phyloP scores from a whole-genome alignment of 1,140 invertebrate species.

The Chionoecetes opilio region DNA sequence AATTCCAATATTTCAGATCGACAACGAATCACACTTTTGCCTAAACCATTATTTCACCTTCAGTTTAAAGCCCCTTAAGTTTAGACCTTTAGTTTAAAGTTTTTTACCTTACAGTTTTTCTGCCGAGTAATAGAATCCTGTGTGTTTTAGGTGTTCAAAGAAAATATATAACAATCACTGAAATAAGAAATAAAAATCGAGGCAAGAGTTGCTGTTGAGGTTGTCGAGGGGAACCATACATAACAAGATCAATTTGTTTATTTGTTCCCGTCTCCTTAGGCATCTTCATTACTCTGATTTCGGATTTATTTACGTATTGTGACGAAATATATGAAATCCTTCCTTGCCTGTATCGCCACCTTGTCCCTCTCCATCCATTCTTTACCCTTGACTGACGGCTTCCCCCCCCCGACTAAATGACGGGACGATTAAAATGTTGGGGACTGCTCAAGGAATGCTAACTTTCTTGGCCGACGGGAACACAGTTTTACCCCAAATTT shows the following conservation, averaged over 20 bases:
- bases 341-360: not conserved
- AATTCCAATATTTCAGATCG: not conserved
- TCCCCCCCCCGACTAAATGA: not conserved
- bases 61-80: not conserved
- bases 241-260: constrained; percentile 55
- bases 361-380: not conserved
- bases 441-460: too few species aligned
- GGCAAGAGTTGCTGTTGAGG: not conserved
- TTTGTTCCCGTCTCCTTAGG: constrained; percentile 7
- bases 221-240: not conserved
- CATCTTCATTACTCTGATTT: constrained; percentile 22
- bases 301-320: constrained; percentile 60
- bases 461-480: too few species aligned
- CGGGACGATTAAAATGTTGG: not conserved
- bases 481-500: too few species aligned
- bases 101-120: too few species aligned
- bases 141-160: too few species aligned
- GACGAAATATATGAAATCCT: not conserved
- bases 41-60: not conserved
- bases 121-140: too few species aligned
- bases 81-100: too few species aligned
- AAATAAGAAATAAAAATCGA: not conserved
- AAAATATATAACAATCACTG: not conserved
- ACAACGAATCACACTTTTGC: not conserved
- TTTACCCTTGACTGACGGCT: not conserved